Evolutionary conservation across 1,140 invertebrate species (phyloP), one percentile per base, ranked within the genome.

Genomic region (Pemphigus obesinymphae): DNA sequence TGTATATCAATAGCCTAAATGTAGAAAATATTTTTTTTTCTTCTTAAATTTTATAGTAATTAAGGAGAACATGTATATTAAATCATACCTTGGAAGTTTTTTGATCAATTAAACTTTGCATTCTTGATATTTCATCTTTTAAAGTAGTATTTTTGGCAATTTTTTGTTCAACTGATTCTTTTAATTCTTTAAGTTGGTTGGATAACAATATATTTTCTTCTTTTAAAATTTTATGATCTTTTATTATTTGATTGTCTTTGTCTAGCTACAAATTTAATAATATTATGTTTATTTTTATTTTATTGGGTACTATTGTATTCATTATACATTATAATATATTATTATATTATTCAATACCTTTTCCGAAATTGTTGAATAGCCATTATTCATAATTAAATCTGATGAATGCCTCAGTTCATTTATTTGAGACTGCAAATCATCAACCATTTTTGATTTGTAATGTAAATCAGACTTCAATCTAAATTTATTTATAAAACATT

Each of bases 61-160:
- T n/a, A n/a, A n/a, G n/a, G n/a, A n/a, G n/a, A n/a, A n/a, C n/a
- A n/a, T n/a, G n/a, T n/a, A n/a, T 66, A 37, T 37, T 11, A 40
- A 8, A 10, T 29, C 1, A 40, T 43, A 61, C 76, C 37, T 80
- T 55, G 3, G 76, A 37, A 45, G 55, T 10, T 63, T 80, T 80
- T 61, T 80, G 76, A 80, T 80, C 76, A 45, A 80, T 80, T 45
- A 63, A 61, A 80, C 26, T 63, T 61, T 80, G 76, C 76, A 80
- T 80, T 80, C 76, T 55, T 17, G 26, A 61, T 26, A 80, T 45
- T n/a, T 80, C 76, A 31, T 61, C 76, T 80, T 80, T 80, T 63
- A 80, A 63, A 31, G 34, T 15, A 29, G 23, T 29, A 61, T 63
- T 55, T 11, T 80, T 55, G 23, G n/a, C 23, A 80, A n/a, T 63